phyloP scores from a whole-genome alignment of 2,113 vertebrate genomes.

The Macroglossus sobrinus region DNA sequence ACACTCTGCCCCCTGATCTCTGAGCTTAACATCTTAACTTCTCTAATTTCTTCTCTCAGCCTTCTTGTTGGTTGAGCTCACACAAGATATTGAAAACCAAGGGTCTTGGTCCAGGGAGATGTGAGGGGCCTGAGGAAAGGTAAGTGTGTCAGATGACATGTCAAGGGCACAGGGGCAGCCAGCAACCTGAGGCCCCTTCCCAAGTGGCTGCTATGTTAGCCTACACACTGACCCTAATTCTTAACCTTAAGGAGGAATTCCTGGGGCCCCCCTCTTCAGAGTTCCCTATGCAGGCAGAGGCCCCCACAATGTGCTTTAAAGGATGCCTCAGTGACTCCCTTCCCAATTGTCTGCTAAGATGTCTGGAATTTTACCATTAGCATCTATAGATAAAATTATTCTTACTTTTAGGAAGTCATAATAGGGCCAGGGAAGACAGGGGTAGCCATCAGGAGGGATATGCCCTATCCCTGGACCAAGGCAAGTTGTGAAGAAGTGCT shows the following conservation, averaged over 20 bases:
- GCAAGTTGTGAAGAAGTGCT: neutral
- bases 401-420: neutral
- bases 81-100: neutral
- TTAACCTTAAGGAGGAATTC: no score
- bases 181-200: no score
- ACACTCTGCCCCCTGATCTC: neutral
- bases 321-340: neutral
- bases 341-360: neutral
- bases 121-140: neutral
- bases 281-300: neutral
- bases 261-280: no score
- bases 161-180: neutral
- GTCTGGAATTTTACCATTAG: neutral
- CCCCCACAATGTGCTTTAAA: neutral
- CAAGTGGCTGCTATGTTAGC: rapidly evolving
- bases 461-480: neutral
- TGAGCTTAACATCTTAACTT: neutral
- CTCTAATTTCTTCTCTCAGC: neutral
- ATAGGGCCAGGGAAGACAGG: neutral
- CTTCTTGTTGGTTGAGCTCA: rapidly evolving
- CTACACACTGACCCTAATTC: no score
- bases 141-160: no score
- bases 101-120: neutral
- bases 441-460: no score
- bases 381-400: neutral